A percentile compares a stretch with the other conserved stretches of the same genome.
These are phyloP conservation scores for Pammene fasciana DNA, from an alignment of 2,888 invertebrate species.

Conservation along the genomic window DNA sequence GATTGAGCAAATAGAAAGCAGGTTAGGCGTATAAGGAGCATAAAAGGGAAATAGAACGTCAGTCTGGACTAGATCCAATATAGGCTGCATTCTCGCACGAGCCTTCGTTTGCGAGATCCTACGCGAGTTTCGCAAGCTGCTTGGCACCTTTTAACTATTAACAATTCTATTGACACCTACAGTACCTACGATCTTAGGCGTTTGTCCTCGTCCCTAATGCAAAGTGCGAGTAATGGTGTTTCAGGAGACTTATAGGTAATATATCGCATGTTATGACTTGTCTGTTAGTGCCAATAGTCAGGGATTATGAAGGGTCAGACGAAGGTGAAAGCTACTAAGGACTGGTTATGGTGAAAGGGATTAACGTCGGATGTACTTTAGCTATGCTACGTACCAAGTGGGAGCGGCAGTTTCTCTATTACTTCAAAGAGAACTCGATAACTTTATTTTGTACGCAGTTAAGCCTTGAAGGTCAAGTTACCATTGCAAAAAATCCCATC, in stretches of 20 bases:
- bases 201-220: slow-evolving; percentile 34
- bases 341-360: slow-evolving; percentile 40
- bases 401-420: slow-evolving; percentile 6
- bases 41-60: slow-evolving; percentile 41
- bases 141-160: slow-evolving; percentile 62
- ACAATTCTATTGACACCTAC: slow-evolving; percentile 64
- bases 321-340: slow-evolving; percentile 38
- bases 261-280: neutral
- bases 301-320: slow-evolving; percentile 34
- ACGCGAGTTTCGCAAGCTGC: slow-evolving; percentile 61
- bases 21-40: slow-evolving; percentile 37
- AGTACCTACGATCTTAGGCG: slow-evolving; percentile 36
- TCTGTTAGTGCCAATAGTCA: neutral
- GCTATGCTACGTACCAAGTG: slow-evolving; percentile 8
- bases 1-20: slow-evolving; percentile 44
- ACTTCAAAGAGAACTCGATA: neutral
- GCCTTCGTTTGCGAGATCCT: slow-evolving; percentile 49
- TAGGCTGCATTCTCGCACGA: slow-evolving; percentile 50
- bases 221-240: slow-evolving; percentile 12
- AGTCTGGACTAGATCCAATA: slow-evolving; percentile 36
- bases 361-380: slow-evolving; percentile 20
- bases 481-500: slow-evolving; percentile 10
- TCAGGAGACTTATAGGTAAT: neutral
- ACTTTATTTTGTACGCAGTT: neutral
- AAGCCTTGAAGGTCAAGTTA: slow-evolving; percentile 16